A percentile compares a stretch with the other conserved stretches of the same genome.
Conservation (phyloP, 2,888 invertebrate genomes). For the Sepioteuthis lessoniana region DNA sequence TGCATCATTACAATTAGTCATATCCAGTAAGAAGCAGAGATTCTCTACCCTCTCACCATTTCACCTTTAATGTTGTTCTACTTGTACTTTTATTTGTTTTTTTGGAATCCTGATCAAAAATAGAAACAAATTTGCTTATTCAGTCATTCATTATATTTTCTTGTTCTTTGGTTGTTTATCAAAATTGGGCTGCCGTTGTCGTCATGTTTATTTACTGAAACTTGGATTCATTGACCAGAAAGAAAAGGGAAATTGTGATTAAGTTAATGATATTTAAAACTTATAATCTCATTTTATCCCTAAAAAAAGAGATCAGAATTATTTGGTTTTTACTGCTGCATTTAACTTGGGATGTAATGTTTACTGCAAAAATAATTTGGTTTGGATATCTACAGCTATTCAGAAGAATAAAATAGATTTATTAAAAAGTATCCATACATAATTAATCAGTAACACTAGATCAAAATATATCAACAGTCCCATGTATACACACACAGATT, state of each 20-base stretch:
- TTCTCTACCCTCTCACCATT: neutral
- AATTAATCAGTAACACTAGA: too few species aligned
- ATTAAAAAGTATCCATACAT: too few species aligned
- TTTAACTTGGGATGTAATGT: too few species aligned
- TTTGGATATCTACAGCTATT: too few species aligned
- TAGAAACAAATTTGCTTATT: neutral
- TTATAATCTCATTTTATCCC: too few species aligned
- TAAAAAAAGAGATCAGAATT: too few species aligned
- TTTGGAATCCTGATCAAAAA: neutral
- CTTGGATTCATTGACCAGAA: neutral
- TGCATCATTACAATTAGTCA: neutral
- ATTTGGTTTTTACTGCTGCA: too few species aligned
- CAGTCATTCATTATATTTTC: neutral
- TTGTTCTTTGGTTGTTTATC: neutral
- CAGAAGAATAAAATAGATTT: too few species aligned
- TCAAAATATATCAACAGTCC: too few species aligned
- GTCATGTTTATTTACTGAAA: too few species aligned
- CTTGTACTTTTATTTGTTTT: neutral
- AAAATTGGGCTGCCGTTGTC: neutral
- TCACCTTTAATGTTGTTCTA: neutral
- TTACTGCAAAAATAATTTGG: too few species aligned
- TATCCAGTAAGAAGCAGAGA: neutral
- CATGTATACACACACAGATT: too few species aligned
- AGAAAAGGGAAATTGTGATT: neutral
- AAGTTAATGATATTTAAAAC: neutral